Percentiles rank a stretch among this genome's conserved stretches.
phyloP scores from a whole-genome alignment of 2,797 vertebrate species.

The Luscinia megarhynchos region DNA sequence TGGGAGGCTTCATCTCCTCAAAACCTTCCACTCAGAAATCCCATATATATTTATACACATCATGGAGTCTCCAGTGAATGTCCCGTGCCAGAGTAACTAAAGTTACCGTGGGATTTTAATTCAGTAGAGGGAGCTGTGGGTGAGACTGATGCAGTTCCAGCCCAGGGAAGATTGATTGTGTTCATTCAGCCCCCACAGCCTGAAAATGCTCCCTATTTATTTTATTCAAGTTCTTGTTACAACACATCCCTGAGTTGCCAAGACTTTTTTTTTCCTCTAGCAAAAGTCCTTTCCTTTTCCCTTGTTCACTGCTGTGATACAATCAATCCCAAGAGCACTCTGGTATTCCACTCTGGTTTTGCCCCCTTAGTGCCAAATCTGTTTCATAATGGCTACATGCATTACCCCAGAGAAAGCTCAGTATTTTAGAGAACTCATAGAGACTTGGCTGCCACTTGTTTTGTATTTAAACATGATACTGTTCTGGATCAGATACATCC shows the following conservation, averaged over 20 bases:
- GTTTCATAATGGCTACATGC: conserved; percentile 8
- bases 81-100: not conserved
- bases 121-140: conserved; percentile 77
- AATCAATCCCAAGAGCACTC: conserved; percentile 49
- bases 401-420: conserved; percentile 21
- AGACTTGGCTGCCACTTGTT: not conserved
- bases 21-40: not conserved
- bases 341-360: conserved; percentile 24
- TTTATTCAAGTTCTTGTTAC: conserved; percentile 79
- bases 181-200: conserved; percentile 77
- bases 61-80: not conserved
- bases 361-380: not conserved
- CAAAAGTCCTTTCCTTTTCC: conserved; percentile 70
- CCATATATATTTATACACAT: not conserved
- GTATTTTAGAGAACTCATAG: not conserved
- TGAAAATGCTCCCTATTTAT: conserved; percentile 79
- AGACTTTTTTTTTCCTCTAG: conserved; percentile 73
- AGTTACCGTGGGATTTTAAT: conserved; percentile 68
- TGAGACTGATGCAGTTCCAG: conserved; percentile 48
- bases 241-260: conserved; percentile 71
- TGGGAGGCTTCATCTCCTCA: not conserved
- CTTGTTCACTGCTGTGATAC: conserved; percentile 58
- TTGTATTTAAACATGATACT: not conserved
- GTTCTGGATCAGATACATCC: not conserved
- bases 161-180: conserved; percentile 75